Percentiles rank a stretch among this genome's conserved stretches.
Evolutionary conservation across 1,140 invertebrate species (phyloP).

Genomic region (Mya arenaria): DNA sequence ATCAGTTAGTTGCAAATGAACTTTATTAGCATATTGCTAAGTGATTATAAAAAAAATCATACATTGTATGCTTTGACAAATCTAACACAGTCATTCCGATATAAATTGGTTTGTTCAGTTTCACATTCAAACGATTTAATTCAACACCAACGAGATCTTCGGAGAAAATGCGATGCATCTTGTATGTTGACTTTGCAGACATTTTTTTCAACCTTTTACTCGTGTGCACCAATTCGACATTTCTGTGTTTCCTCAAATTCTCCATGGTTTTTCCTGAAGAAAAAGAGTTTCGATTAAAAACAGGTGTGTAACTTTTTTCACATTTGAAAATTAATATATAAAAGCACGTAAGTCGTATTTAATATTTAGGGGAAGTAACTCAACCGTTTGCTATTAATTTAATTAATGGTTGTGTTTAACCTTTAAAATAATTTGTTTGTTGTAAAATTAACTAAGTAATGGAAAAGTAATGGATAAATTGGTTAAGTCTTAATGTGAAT

Average conservation of each 20-base stretch:
- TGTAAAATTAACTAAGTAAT: background rate
- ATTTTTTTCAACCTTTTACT: constrained; percentile 17
- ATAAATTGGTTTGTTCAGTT: constrained; percentile 50
- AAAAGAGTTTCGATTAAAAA: background rate
- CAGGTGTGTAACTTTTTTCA: no score
- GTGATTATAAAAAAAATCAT: constrained; percentile 73
- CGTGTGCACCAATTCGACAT: constrained; percentile 32
- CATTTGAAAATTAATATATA: background rate
- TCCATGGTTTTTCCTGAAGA: constrained; percentile 42
- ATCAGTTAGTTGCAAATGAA: constrained; percentile 78
- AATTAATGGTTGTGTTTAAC: background rate
- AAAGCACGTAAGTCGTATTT: background rate
- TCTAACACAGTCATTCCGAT: constrained; percentile 41
- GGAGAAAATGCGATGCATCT: constrained; percentile 25
- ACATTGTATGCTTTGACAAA: constrained; percentile 65
- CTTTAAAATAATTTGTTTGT: background rate
- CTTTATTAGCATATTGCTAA: constrained; percentile 71
- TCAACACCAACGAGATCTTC: constrained; percentile 57
- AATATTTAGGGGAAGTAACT: background rate
- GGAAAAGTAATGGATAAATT: background rate
- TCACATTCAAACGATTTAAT: constrained; percentile 38
- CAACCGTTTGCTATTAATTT: background rate
- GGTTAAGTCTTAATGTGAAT: background rate
- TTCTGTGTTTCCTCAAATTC: constrained; percentile 19
- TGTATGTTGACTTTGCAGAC: constrained; percentile 44